phyloP scores from a whole-genome alignment of 2,113 vertebrate genomes.

The Hymenochirus boettgeri region DNA sequence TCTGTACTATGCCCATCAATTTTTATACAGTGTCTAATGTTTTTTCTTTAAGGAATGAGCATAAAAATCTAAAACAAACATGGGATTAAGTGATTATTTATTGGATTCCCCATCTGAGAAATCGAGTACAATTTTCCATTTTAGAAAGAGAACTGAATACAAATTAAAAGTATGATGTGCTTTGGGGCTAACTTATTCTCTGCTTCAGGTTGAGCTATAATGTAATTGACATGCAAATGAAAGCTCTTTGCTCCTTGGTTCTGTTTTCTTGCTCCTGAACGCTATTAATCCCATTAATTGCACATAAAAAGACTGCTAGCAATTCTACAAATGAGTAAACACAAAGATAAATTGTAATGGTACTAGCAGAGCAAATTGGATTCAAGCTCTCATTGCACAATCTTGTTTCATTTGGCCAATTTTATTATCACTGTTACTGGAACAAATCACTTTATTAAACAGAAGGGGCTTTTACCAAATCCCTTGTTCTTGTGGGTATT shows the following conservation, averaged over 20 bases:
- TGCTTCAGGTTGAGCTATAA: neutral
- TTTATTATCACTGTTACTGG: constrained; percentile 75
- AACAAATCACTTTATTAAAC: constrained; percentile 79
- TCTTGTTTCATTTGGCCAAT: constrained; percentile 73
- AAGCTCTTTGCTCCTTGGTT: constrained; percentile 43
- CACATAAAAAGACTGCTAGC: constrained; percentile 62
- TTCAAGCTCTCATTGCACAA: constrained; percentile 65
- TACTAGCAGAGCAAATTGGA: constrained; percentile 68
- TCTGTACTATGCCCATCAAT: too few relatives aligned
- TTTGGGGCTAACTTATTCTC: constrained; percentile 1
- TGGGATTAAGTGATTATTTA: too few relatives aligned
- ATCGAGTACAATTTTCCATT: constrained; percentile 11
- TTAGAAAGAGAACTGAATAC: constrained; percentile 5
- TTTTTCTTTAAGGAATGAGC: too few relatives aligned
- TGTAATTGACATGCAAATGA: constrained; percentile 30
- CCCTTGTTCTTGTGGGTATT: constrained; percentile 61
- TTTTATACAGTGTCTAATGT: too few relatives aligned
- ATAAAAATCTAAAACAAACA: too few relatives aligned
- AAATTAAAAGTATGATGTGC: neutral
- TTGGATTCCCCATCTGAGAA: neutral
- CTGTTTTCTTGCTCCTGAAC: constrained; percentile 47
- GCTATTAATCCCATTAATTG: constrained; percentile 72
- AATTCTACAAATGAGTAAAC: constrained; percentile 78
- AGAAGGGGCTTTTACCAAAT: constrained; percentile 62
- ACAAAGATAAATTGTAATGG: constrained; percentile 66